A percentile compares a stretch with the other conserved stretches of the same genome.
phyloP scores from a whole-genome alignment of 2,113 vertebrate species.

The Felis catus region F.catus_Fca126_mat1.0 CM031423.1:90546501-90547000 shows the following conservation, averaged over 20 bases:
- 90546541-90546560: not conserved
- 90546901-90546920: not conserved
- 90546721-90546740: too few species aligned
- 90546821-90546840: not conserved
- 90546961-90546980: not conserved
- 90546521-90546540: not conserved
- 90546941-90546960: accelerated
- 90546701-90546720: too few species aligned
- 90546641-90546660: too few species aligned
- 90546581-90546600: not conserved
- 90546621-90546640: too few species aligned
- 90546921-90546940: accelerated
- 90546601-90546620: not conserved
- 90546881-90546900: too few species aligned
- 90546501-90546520: not conserved
- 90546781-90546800: too few species aligned
- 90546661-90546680: too few species aligned
- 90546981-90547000: not conserved
- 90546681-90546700: too few species aligned
- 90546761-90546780: too few species aligned
- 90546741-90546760: too few species aligned
- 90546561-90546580: too few species aligned
- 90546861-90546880: accelerated
- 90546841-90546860: not conserved
- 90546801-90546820: too few species aligned